Base-by-base conservation (phyloP, 2,797 vertebrate genomes). In the Oophaga sylvatica region DNA sequence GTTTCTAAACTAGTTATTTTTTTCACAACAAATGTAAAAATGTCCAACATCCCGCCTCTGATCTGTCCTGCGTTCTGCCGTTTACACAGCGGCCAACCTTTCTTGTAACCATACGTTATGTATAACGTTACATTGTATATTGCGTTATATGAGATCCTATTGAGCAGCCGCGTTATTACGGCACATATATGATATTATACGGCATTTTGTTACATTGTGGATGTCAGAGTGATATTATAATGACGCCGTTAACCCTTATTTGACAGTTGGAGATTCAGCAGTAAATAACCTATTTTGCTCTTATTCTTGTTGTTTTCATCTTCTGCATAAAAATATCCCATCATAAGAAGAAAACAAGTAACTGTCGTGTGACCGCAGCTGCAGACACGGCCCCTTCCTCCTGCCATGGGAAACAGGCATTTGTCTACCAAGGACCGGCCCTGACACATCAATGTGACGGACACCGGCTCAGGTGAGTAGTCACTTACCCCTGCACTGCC, bases 331-430 rank as follows among this genome's bases (percentile, higher is more conserved):
- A 76, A 45, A 84, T 60, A 59, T 84, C 70, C 63, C 82, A 84
- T 53, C 17, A 80, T 59, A 35, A 71, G 65, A 70, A 22, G 41
- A 77, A 83, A 84, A 88, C 76, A 76, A 85, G 65, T 56, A 88
- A 88, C 87, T 56, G 87, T 19, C 87, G 62, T 12, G 11, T 7
- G 10, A 0, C 13, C 22, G 82, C 87, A 85, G 82, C 87, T 88
- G 87, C n/a, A 15, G 17, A 11, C n/a, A 12, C 41, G 7, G 16
- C 67, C 41, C 35, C 45, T n/a, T 45, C 60, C 80, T 31, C 29
- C 60, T 2, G 8, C 20, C 48, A 31, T 80, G 87, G 68, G 87
- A 85, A 88, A 22, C 3, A 65, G 62, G 17, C 87, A 88, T 57
- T 71, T 79, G 87, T 67, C 62, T 59, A 17, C 7, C 67, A 76